Conservation (phyloP, 2,797 vertebrate genomes). For the Garrulus glandarius region DNA sequence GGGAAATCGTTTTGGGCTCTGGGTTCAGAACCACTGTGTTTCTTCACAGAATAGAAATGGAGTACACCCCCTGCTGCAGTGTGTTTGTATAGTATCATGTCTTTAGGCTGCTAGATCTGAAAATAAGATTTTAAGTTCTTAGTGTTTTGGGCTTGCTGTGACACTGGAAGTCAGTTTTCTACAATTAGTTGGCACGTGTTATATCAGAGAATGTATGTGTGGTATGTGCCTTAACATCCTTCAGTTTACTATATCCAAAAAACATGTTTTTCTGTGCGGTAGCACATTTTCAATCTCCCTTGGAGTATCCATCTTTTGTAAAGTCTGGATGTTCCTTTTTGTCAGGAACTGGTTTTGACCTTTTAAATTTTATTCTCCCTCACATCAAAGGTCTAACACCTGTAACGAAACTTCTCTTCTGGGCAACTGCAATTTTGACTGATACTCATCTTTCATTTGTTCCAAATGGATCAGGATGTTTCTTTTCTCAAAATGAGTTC, state of each 20-base stretch:
- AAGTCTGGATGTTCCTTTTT: not conserved
- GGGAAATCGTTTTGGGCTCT: not conserved
- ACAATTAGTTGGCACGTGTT: not conserved
- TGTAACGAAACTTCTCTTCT: not conserved
- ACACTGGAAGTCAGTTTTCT: not conserved
- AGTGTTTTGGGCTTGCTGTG: not conserved
- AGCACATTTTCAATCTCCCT: not conserved
- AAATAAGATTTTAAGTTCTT: not conserved
- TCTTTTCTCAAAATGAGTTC: not conserved
- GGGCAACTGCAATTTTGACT: not conserved
- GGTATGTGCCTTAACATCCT: not conserved
- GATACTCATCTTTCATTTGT: not conserved
- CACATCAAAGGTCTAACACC: not conserved
- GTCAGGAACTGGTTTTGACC: not conserved
- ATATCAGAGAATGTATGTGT: not conserved
- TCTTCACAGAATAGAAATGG: not conserved
- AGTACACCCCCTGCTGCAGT: not conserved
- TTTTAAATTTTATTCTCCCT: not conserved
- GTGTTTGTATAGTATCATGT: not conserved
- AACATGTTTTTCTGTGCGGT: accelerated
- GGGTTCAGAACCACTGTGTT: not conserved
- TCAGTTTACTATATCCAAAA: not conserved
- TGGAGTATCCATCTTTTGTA: not conserved
- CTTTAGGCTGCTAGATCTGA: not conserved
- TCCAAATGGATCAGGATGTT: not conserved